These are phyloP conservation scores for Aramus guarauna DNA, from an alignment of 2,113 vertebrate species.

Conservation along the genomic window DNA sequence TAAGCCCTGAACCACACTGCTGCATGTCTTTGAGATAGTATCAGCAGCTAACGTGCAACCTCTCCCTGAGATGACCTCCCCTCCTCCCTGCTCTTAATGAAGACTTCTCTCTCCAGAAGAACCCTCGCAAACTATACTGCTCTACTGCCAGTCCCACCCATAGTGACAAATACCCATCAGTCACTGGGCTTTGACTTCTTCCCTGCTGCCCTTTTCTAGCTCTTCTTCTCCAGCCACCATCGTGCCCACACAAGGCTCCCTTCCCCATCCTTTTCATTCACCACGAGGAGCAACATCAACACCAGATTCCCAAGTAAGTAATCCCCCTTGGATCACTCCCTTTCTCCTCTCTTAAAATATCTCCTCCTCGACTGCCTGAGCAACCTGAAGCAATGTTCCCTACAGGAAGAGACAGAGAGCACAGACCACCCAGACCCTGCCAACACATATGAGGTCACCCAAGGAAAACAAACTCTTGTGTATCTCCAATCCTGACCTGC, in stretches of 20 bases:
- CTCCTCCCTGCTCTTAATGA: background rate
- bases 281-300: background rate
- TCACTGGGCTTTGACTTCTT: background rate
- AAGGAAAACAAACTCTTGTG: background rate
- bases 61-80: background rate
- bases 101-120: background rate
- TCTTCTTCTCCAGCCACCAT: background rate
- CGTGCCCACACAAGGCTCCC: background rate
- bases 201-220: background rate
- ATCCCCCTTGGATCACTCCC: background rate
- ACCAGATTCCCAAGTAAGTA: background rate
- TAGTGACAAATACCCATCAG: background rate
- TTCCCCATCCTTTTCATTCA: background rate
- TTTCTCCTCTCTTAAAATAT: background rate
- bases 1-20: background rate
- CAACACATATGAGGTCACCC: background rate
- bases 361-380: background rate
- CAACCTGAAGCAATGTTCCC: background rate
- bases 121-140: background rate
- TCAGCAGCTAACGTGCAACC: background rate
- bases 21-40: background rate
- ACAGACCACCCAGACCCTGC: background rate
- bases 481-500: background rate
- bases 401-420: background rate
- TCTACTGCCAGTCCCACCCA: background rate